Conservation (phyloP, 1,140 invertebrate genomes). For the Tigriopus japonicus region DNA sequence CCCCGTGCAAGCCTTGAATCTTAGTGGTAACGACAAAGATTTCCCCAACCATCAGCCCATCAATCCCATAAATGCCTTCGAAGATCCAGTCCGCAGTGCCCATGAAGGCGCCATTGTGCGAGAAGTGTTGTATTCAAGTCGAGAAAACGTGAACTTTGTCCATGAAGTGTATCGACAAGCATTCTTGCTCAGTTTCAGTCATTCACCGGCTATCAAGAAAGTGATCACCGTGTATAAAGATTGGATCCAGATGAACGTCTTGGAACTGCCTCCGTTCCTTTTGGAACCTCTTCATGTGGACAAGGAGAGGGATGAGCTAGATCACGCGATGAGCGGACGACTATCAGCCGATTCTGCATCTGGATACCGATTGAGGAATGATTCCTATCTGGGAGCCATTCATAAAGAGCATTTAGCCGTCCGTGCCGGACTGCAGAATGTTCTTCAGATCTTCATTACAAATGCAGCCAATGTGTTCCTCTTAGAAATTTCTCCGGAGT, state of each 20-base stretch:
- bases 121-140: constrained; percentile 63
- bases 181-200: constrained; percentile 68
- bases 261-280: constrained; percentile 17
- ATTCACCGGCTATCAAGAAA: constrained; percentile 63
- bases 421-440: constrained; percentile 43
- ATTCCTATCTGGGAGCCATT: constrained; percentile 18
- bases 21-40: too few relatives aligned
- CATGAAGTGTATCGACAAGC: constrained; percentile 85
- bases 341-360: background rate
- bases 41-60: too few relatives aligned
- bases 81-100: background rate
- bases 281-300: constrained; percentile 7
- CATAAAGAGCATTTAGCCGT: constrained; percentile 20
- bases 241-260: constrained; percentile 77
- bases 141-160: constrained; percentile 85
- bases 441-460: constrained; percentile 80
- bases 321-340: background rate
- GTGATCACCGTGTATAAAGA: constrained; percentile 88
- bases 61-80: too few relatives aligned
- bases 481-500: constrained; percentile 37
- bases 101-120: constrained; percentile 44
- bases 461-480: constrained; percentile 89
- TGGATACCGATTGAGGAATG: background rate
- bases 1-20: too few relatives aligned
- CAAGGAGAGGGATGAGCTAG: background rate